Evolutionary conservation across 2,888 invertebrate genomes (phyloP).

Genomic region (Melanostoma mellinum): DNA sequence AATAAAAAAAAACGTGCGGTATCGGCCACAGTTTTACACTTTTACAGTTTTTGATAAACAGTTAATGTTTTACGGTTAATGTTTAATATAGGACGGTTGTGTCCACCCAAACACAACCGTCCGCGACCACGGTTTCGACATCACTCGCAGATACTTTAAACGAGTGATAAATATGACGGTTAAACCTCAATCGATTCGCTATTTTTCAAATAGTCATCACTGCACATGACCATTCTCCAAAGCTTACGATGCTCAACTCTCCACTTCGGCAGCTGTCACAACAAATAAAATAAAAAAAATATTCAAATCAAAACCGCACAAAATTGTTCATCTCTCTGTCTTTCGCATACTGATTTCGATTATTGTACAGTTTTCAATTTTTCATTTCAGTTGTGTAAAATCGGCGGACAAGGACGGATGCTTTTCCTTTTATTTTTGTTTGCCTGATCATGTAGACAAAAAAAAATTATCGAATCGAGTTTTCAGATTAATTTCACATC

Average conservation of each 20-base stretch:
- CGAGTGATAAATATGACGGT: no score
- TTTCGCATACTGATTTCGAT: conserved; percentile 17
- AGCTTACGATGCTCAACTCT: conserved; percentile 13
- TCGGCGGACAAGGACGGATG: conserved; percentile 37
- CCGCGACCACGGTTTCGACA: no score
- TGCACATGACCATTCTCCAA: conserved; percentile 18
- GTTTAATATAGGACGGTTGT: no score
- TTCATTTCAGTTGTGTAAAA: conserved; percentile 44
- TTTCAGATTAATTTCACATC: not conserved
- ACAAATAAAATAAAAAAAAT: conserved; percentile 36
- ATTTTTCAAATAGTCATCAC: no score
- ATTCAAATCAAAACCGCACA: not conserved
- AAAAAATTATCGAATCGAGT: conserved; percentile 8
- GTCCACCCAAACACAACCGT: no score
- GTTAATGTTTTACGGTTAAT: no score
- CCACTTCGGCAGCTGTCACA: conserved; percentile 54
- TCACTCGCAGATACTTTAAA: no score
- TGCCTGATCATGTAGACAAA: conserved; percentile 53
- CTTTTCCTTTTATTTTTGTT: conserved; percentile 54
- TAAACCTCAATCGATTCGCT: not conserved
- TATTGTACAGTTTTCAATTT: not conserved
- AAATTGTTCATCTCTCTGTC: conserved; percentile 55
- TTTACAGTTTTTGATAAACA: no score
- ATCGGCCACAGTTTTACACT: no score
- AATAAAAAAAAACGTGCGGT: no score